phyloP scores from a whole-genome alignment of 2,113 vertebrate genomes.

The Tympanuchus pallidicinctus region DNA sequence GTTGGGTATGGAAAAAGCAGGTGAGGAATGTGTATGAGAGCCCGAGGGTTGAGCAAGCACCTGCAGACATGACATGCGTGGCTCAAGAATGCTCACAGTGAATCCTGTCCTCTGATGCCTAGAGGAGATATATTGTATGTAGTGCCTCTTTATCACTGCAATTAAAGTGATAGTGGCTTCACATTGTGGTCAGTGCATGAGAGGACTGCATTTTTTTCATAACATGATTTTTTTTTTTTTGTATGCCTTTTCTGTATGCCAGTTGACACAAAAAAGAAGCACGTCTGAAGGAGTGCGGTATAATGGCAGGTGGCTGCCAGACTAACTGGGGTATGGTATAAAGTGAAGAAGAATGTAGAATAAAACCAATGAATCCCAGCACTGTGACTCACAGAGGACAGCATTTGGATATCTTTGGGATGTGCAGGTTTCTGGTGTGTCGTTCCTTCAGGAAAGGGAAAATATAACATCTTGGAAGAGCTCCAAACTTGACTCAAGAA shows the following conservation, averaged over 20 bases:
- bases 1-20: neutral
- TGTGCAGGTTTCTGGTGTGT: neutral
- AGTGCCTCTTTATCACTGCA: too few species aligned
- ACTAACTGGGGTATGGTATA: neutral
- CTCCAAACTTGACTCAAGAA: neutral
- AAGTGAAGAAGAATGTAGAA: neutral
- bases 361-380: neutral
- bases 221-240: neutral
- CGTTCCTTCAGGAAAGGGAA: neutral
- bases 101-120: too few species aligned
- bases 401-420: neutral
- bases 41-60: neutral
- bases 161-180: too few species aligned
- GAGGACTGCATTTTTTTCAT: neutral
- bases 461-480: neutral
- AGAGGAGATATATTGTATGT: too few species aligned
- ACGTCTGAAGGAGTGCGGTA: neutral
- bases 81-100: neutral
- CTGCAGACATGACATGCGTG: fast-evolving
- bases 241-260: neutral
- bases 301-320: neutral
- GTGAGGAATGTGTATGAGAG: neutral
- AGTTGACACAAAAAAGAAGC: neutral
- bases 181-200: neutral
- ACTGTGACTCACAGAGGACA: neutral